These are phyloP conservation scores for Eilema depressum DNA, from an alignment of 2,888 invertebrate genomes.

Conservation along the genomic window DNA sequence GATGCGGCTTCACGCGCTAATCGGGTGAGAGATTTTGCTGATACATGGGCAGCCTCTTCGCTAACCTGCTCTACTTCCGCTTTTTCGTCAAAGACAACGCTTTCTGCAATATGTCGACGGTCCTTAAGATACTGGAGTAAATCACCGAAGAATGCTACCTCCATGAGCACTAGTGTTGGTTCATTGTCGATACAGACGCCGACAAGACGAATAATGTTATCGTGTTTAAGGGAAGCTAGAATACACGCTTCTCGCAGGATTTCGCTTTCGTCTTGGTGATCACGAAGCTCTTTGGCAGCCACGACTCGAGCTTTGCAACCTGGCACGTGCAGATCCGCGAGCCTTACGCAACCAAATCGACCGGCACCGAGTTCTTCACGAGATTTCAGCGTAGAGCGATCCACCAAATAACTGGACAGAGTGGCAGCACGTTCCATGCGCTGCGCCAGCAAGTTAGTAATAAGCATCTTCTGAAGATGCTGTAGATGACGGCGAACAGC, in stretches of 20 bases:
- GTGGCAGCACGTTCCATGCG: conserved; percentile 47
- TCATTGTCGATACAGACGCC: conserved; percentile 92
- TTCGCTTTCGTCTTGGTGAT: conserved; percentile 91
- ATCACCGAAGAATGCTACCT: conserved; percentile 96
- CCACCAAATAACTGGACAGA: conserved; percentile 53
- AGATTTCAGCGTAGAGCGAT: conserved; percentile 54
- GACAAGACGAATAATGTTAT: conserved; percentile 93
- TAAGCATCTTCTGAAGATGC: conserved; percentile 41
- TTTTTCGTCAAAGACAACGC: conserved; percentile 59
- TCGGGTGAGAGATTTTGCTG: conserved; percentile 64
- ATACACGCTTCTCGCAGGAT: conserved; percentile 94
- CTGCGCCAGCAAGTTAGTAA: conserved; percentile 53
- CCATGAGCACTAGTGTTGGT: conserved; percentile 95
- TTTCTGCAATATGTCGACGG: conserved; percentile 91
- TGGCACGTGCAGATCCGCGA: conserved; percentile 60
- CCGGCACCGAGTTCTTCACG: conserved; percentile 67
- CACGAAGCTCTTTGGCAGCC: conserved; percentile 94
- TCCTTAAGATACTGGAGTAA: conserved; percentile 91
- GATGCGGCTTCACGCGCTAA: conserved; percentile 62
- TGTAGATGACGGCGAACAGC: conserved; percentile 47
- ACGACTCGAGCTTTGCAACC: conserved; percentile 84
- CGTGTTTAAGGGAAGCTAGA: conserved; percentile 94
- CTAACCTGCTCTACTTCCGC: not conserved
- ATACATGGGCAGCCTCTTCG: conserved; percentile 79
- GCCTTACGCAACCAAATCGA: conserved; percentile 67